Conservation (phyloP, 2,888 invertebrate species). For the Mimumesa dahlbomi region DNA sequence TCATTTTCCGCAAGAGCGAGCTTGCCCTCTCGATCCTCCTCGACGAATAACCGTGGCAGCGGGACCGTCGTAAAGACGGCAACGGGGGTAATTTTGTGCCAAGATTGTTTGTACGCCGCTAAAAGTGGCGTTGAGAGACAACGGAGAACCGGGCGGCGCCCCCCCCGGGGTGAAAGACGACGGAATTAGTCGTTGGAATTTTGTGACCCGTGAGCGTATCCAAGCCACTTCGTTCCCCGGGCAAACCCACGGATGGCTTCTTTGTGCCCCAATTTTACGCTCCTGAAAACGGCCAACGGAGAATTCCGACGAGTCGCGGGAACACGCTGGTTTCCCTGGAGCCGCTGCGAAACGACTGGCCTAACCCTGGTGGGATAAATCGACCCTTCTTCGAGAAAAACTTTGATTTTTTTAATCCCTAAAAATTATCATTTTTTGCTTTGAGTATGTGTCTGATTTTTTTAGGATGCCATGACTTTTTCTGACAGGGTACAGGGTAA, state of each 20-base stretch:
- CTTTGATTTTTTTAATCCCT: no score
- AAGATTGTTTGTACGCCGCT: slow-evolving; percentile 62
- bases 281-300: slow-evolving; percentile 2
- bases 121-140: slow-evolving; percentile 51
- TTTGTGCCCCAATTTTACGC: slow-evolving; percentile 38
- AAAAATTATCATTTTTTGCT: no score
- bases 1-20: slow-evolving; percentile 72
- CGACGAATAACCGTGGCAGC: slow-evolving; percentile 38
- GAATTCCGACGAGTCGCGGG: slow-evolving; percentile 1
- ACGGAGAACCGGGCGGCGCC: slow-evolving; percentile 13
- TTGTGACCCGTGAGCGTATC: slow-evolving; percentile 38
- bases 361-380: no score
- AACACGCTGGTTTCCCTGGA: no score
- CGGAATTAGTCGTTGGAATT: slow-evolving; percentile 32
- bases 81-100: slow-evolving; percentile 59
- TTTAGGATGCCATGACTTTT: no score
- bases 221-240: not conserved
- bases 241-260: not conserved
- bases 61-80: slow-evolving; percentile 44
- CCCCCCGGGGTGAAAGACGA: slow-evolving; percentile 8
- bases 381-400: no score
- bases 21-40: slow-evolving; percentile 50
- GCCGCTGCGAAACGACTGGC: no score
- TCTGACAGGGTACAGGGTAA: slow-evolving; percentile 7
- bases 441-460: no score